A percentile compares a stretch with the other conserved stretches of the same genome.
phyloP scores from a whole-genome alignment of 2,113 vertebrate genomes.

The Sebastes fasciatus region DNA sequence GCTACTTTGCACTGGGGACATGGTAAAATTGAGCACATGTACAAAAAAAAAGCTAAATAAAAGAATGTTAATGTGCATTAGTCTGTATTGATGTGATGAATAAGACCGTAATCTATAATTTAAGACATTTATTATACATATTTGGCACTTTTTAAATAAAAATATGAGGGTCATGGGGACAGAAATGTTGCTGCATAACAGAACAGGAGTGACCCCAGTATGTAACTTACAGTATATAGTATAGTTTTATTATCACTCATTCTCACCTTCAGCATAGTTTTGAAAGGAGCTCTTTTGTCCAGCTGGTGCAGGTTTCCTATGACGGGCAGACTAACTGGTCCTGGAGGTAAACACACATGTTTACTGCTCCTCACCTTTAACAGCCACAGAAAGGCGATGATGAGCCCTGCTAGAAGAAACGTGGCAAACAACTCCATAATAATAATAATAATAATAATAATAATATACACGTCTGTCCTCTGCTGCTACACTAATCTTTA shows the following conservation, averaged over 20 bases:
- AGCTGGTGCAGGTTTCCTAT: constrained; percentile 77
- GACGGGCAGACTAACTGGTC: constrained; percentile 74
- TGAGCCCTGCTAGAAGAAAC: constrained; percentile 19
- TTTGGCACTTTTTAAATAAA: too few relatives aligned
- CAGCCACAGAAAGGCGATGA: constrained; percentile 61
- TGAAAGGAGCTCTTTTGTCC: constrained; percentile 71
- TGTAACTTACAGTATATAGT: too few relatives aligned
- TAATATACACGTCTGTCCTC: not conserved
- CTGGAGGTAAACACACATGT: constrained; percentile 69
- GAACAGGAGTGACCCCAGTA: too few relatives aligned
- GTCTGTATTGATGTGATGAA: too few relatives aligned
- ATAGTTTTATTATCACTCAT: not conserved
- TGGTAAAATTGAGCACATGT: not conserved
- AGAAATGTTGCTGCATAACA: not conserved
- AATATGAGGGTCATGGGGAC: too few relatives aligned
- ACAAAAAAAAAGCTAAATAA: not conserved
- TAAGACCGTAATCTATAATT: not conserved
- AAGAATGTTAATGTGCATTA: not conserved
- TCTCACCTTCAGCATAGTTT: constrained; percentile 74
- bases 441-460: constrained; percentile 62
- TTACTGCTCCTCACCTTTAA: constrained; percentile 27
- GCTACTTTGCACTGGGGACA: not conserved
- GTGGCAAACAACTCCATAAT: constrained; percentile 59
- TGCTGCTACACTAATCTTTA: not conserved
- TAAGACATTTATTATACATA: not conserved